Conservation (phyloP, 2,888 invertebrate genomes). For the Pogonocherus hispidulus region DNA sequence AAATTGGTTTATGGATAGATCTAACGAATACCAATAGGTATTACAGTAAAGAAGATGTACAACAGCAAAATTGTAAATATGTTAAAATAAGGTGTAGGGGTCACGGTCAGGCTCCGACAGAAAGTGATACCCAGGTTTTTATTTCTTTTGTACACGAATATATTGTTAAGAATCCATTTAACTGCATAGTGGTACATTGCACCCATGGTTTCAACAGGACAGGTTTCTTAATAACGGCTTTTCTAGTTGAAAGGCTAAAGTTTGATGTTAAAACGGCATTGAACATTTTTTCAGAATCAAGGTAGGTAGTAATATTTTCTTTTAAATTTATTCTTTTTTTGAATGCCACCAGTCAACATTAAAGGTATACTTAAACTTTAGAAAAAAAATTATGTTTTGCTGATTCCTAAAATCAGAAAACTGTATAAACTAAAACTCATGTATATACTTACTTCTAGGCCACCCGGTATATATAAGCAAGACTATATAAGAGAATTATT, state of each 20-base stretch:
- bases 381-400: too few relatives aligned
- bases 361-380: too few relatives aligned
- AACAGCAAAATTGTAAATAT: slow-evolving; percentile 83
- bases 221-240: slow-evolving; percentile 94
- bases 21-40: slow-evolving; percentile 95
- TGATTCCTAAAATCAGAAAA: too few relatives aligned
- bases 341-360: background rate
- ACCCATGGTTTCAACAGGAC: slow-evolving; percentile 99
- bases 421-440: too few relatives aligned
- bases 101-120: slow-evolving; percentile 91
- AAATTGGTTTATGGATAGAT: slow-evolving; percentile 96
- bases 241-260: slow-evolving; percentile 87
- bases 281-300: slow-evolving; percentile 78
- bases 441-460: too few relatives aligned
- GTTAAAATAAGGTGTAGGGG: slow-evolving; percentile 91
- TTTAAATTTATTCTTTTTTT: background rate
- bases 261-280: slow-evolving; percentile 89
- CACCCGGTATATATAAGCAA: slow-evolving; percentile 97
- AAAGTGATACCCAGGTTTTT: slow-evolving; percentile 87
- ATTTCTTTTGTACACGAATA: slow-evolving; percentile 85
- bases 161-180: slow-evolving; percentile 82
- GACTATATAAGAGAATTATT: slow-evolving; percentile 94
- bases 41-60: slow-evolving; percentile 85
- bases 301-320: slow-evolving; percentile 66
- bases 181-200: slow-evolving; percentile 89